Conservation (phyloP, 2,888 invertebrate genomes). For the Papilio demoleus region DNA sequence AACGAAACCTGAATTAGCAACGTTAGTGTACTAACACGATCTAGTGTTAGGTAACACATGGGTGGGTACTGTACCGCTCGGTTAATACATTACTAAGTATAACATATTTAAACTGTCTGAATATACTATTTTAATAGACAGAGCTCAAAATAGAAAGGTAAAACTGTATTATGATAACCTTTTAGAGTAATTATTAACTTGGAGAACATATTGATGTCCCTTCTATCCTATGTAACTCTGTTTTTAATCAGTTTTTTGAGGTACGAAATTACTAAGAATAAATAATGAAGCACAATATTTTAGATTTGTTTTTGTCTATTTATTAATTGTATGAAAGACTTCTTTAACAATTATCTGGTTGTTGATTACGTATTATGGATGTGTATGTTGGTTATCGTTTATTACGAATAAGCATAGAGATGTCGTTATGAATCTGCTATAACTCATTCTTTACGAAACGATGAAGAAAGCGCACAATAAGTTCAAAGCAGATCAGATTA, state of each 20-base stretch:
- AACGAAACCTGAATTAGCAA: constrained; percentile 23
- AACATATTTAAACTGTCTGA: background rate
- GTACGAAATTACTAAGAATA: too few relatives aligned
- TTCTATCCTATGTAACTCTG: too few relatives aligned
- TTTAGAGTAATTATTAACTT: too few relatives aligned
- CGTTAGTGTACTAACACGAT: constrained; percentile 12
- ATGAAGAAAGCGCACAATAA: background rate
- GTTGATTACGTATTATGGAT: background rate
- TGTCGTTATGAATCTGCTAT: background rate
- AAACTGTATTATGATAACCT: background rate
- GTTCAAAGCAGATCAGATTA: too few relatives aligned
- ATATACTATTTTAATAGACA: background rate
- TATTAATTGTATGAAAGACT: background rate
- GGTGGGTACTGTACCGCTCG: background rate
- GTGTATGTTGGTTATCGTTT: background rate
- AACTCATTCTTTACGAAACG: background rate
- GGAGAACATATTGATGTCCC: too few relatives aligned
- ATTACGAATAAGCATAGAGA: background rate
- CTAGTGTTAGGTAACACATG: constrained; percentile 22
- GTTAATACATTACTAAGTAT: background rate
- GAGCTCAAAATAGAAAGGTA: background rate
- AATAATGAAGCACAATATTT: too few relatives aligned
- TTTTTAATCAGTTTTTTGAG: too few relatives aligned
- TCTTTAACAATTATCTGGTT: background rate
- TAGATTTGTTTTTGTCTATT: too few relatives aligned